These are phyloP conservation scores for Montipora sp. DNA, from an alignment of 64 coral and sea anemone species.

Conservation along the genomic window DNA sequence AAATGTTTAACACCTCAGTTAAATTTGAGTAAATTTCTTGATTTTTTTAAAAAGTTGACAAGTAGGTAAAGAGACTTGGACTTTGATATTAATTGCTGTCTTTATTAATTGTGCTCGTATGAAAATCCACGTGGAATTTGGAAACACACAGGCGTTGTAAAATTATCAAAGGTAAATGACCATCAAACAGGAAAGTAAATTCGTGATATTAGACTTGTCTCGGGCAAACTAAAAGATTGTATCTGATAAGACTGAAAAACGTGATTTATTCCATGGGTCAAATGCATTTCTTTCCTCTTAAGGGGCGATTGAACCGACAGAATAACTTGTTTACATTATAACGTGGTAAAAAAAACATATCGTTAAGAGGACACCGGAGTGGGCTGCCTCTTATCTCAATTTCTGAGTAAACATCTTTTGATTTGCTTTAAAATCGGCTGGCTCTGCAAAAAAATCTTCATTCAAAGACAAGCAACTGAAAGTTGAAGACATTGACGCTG, in stretches of 20 bases:
- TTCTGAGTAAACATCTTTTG: neutral
- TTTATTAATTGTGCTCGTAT: neutral
- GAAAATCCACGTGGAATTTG: neutral
- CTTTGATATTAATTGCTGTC: conserved; percentile 17
- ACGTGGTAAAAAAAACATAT: neutral
- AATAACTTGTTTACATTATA: conserved; percentile 1
- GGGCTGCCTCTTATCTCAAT: conserved; percentile 26
- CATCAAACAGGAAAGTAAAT: neutral
- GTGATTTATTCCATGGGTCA: neutral
- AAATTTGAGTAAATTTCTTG: too few species aligned
- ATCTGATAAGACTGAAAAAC: neutral
- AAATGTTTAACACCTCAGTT: too few species aligned
- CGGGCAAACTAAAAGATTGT: neutral
- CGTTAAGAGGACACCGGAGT: conserved; percentile 4
- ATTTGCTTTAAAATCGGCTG: conserved; percentile 16
- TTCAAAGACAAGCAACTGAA: neutral
- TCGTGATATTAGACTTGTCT: neutral
- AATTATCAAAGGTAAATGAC: neutral
- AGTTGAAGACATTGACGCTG: neutral
- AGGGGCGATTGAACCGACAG: neutral
- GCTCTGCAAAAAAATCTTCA: neutral
- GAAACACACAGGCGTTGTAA: neutral
- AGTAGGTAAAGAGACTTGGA: neutral
- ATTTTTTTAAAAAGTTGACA: neutral
- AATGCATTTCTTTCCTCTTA: neutral